A percentile compares a stretch with the other conserved stretches of the same genome.
Evolutionary conservation across 2,797 vertebrate species (phyloP).

Genomic region (Microctenopoma lineatum): DNA sequence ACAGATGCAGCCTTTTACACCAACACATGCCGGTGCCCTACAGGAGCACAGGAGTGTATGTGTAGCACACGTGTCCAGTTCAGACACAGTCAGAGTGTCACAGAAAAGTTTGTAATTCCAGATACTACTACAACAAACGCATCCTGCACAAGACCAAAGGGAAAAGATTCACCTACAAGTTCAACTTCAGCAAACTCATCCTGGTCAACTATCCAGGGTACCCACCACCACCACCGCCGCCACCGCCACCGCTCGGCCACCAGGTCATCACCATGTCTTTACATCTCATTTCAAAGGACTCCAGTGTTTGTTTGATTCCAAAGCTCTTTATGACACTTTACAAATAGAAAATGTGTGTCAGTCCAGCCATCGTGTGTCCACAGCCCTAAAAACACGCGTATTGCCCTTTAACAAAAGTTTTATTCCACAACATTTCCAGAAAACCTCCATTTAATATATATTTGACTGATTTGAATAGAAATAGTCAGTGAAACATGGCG

Average conservation of each 20-base stretch:
- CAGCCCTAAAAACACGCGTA: no score
- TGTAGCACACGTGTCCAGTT: not conserved
- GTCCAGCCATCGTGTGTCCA: no score
- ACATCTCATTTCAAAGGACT: constrained; percentile 14
- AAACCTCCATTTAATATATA: constrained; percentile 41
- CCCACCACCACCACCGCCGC: constrained; percentile 43
- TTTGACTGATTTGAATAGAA: constrained; percentile 36
- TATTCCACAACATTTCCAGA: constrained; percentile 17
- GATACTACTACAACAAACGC: constrained; percentile 87
- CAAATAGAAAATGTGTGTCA: not conserved
- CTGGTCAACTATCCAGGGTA: constrained; percentile 81
- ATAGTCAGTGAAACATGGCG: constrained; percentile 33
- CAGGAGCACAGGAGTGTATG: constrained; percentile 7
- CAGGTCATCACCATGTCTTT: constrained; percentile 62
- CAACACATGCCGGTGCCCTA: not conserved
- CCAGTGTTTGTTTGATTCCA: not conserved
- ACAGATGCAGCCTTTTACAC: constrained; percentile 30
- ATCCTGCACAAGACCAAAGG: constrained; percentile 88
- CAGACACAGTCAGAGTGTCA: not conserved
- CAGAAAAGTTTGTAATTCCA: constrained; percentile 57
- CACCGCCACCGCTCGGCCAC: constrained; percentile 47
- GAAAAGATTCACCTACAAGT: constrained; percentile 87
- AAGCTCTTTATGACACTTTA: not conserved
- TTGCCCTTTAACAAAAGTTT: constrained; percentile 39
- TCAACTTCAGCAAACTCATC: constrained; percentile 87